These are phyloP conservation scores for Colaptes auratus DNA, from an alignment of 2,113 vertebrate genomes.

Conservation along the genomic window DNA sequence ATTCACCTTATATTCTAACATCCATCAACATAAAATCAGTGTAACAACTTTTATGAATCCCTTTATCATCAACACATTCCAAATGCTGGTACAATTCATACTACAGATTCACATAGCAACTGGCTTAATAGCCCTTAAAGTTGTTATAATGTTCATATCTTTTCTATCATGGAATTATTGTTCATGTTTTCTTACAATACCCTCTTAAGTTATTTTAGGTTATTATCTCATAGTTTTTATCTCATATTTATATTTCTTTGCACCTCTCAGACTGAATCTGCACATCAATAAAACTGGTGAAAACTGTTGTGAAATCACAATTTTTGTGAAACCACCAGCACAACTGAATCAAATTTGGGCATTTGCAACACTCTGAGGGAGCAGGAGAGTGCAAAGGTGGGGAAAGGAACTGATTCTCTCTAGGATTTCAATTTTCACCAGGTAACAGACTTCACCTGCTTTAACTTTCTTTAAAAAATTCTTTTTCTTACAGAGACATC, in stretches of 20 bases:
- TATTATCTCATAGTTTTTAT: constrained; percentile 31
- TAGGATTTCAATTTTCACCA: not conserved
- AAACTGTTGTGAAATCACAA: not conserved
- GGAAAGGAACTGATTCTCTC: not conserved
- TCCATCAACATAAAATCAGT: constrained; percentile 84
- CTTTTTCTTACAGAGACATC: not conserved
- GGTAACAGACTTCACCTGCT: not conserved
- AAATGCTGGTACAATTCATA: constrained; percentile 80
- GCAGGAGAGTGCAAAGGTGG: not conserved
- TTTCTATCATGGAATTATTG: constrained; percentile 75
- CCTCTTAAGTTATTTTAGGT: constrained; percentile 68
- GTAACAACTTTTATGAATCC: constrained; percentile 83
- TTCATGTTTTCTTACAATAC: constrained; percentile 71
- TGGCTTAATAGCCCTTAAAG: constrained; percentile 82
- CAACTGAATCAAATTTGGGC: not conserved
- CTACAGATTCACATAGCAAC: constrained; percentile 76
- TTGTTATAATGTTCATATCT: constrained; percentile 75
- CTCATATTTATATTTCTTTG: constrained; percentile 33
- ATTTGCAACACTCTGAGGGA: not conserved
- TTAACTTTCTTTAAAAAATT: not conserved
- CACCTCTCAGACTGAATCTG: constrained; percentile 9
- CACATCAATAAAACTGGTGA: constrained; percentile 14
- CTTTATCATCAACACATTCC: constrained; percentile 81
- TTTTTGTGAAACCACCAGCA: not conserved
- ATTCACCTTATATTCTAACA: constrained; percentile 80